Percentiles rank a stretch among this genome's conserved stretches.
These are phyloP conservation scores for Synanthedon andrenaeformis DNA, from an alignment of 2,888 invertebrate species.

Conservation along the genomic window DNA sequence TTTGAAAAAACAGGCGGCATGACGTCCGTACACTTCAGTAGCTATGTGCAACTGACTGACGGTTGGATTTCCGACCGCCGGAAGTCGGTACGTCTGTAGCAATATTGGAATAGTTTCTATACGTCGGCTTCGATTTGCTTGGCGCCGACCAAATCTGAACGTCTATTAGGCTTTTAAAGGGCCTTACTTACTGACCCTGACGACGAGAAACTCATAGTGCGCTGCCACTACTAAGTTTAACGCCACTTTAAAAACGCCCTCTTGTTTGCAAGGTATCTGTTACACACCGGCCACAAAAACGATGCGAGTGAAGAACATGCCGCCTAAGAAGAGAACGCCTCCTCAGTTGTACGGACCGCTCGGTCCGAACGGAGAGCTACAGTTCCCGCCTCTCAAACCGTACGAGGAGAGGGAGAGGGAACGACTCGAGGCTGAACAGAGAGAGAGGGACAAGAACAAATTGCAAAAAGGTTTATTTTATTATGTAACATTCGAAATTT, in stretches of 20 bases:
- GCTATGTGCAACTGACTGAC: too few species aligned
- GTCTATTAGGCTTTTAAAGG: too few species aligned
- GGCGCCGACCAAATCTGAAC: too few species aligned
- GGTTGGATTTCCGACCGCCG: too few species aligned
- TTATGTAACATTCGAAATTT: conserved; percentile 1
- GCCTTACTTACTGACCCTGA: neutral
- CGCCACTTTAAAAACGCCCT: too few species aligned
- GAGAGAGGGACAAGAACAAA: conserved; percentile 36
- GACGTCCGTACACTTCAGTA: too few species aligned
- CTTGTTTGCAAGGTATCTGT: conserved; percentile 38
- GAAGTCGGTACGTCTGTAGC: too few species aligned
- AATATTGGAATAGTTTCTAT: too few species aligned
- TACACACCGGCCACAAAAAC: conserved; percentile 37
- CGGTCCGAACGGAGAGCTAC: conserved; percentile 63
- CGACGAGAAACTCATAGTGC: neutral
- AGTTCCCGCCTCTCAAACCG: conserved; percentile 68
- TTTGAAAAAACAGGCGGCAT: too few species aligned
- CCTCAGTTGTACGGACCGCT: conserved; percentile 46
- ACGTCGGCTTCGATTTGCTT: too few species aligned
- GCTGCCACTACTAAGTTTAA: too few species aligned
- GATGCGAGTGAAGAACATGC: conserved; percentile 45
- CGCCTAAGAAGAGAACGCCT: conserved; percentile 38
- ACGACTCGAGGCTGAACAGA: conserved; percentile 28
- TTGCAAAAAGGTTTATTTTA: conserved; percentile 42
- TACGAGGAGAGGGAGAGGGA: conserved; percentile 54